phyloP scores from a whole-genome alignment of 2,888 invertebrate species.

The Tubiluchus corallicola region DNA sequence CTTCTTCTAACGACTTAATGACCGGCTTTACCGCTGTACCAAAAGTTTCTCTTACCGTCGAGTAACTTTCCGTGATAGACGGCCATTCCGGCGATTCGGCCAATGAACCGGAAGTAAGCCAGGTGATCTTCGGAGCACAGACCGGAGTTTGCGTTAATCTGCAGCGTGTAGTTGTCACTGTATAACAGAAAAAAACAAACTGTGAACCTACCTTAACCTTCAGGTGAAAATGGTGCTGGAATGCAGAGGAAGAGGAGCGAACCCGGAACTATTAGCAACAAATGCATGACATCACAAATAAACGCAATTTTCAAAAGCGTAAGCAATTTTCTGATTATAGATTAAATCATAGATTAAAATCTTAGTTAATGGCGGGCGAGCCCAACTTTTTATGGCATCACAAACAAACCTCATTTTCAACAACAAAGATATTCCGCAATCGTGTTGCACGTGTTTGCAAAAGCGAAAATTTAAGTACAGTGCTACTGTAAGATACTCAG shows the following conservation, averaged over 20 bases:
- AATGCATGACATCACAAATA: too few relatives aligned
- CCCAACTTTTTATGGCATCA: too few relatives aligned
- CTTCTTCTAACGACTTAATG: too few relatives aligned
- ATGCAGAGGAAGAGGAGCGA: slow-evolving; percentile 5
- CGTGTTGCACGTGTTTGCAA: too few relatives aligned
- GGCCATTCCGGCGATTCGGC: slow-evolving; percentile 94
- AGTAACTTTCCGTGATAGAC: slow-evolving; percentile 94
- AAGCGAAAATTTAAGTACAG: too few relatives aligned
- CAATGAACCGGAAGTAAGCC: slow-evolving; percentile 95
- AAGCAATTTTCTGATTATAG: too few relatives aligned
- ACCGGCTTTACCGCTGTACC: too few relatives aligned
- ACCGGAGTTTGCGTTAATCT: slow-evolving; percentile 95
- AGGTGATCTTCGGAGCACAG: slow-evolving; percentile 94
- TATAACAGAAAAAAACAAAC: slow-evolving; percentile 15
- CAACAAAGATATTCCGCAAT: too few relatives aligned
- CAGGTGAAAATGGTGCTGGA: slow-evolving; percentile 11
- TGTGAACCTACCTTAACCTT: slow-evolving; percentile 6
- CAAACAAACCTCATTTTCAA: too few relatives aligned
- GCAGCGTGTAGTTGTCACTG: slow-evolving; percentile 91
- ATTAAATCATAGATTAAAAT: too few relatives aligned
- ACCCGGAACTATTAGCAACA: not conserved
- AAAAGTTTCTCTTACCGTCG: slow-evolving; percentile 49
- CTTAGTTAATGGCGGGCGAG: too few relatives aligned
- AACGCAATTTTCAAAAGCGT: not conserved
- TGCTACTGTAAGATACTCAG: too few relatives aligned